Evolutionary conservation across 35 echinoderm and acorn worm genomes (phyloP).

Genomic region (Lytechinus variegatus): DNA sequence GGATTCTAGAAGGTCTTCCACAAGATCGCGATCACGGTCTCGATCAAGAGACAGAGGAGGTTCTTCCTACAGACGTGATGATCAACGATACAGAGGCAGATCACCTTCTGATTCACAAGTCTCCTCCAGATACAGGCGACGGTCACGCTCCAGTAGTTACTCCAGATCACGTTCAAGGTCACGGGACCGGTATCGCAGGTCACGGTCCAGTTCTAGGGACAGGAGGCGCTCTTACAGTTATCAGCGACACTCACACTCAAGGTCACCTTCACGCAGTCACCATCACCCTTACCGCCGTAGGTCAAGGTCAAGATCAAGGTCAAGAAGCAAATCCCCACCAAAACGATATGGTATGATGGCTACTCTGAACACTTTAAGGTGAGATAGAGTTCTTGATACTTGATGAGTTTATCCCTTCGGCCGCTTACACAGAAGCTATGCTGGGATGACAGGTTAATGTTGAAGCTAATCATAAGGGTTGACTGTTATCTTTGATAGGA

Average conservation of each 20-base stretch:
- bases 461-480: too few relatives aligned
- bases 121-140: conserved; percentile 18
- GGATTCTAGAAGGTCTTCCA: conserved; percentile 51
- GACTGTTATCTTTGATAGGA: too few relatives aligned
- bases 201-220: conserved; percentile 52
- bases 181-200: conserved; percentile 41
- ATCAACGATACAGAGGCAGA: conserved; percentile 15
- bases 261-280: conserved; percentile 44
- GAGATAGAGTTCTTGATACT: neutral
- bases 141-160: conserved; percentile 31
- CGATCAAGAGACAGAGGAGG: neutral
- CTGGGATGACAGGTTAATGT: too few relatives aligned
- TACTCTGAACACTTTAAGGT: neutral
- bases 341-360: neutral
- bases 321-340: conserved; percentile 8
- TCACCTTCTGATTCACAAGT: neutral
- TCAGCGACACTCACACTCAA: conserved; percentile 50
- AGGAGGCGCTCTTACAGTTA: conserved; percentile 26
- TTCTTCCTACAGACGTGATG: neutral
- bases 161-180: conserved; percentile 72
- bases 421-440: too few relatives aligned
- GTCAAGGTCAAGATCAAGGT: conserved; percentile 48
- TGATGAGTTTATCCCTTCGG: neutral
- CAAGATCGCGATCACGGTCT: conserved; percentile 54
- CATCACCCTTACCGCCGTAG: conserved; percentile 40